Percentiles rank a stretch among this genome's conserved stretches.
Evolutionary conservation across 1,140 invertebrate genomes (phyloP).

Genomic region (Ceratitis capitata): DNA sequence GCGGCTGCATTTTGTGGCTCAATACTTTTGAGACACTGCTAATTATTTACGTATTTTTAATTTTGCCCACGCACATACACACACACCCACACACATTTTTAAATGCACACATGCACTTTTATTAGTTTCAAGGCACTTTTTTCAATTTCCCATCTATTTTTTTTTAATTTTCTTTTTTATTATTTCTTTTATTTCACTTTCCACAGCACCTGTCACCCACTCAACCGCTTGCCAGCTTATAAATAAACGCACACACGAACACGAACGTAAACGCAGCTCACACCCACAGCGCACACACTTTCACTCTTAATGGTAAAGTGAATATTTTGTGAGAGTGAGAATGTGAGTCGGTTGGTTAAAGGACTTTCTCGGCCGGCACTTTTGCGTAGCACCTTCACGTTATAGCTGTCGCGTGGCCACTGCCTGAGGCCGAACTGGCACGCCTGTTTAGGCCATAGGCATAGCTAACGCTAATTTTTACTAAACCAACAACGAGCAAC

Average conservation of each 20-base stretch:
- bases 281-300: not conserved
- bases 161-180: not conserved
- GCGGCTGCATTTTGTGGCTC: not conserved
- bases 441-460: not conserved
- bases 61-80: not conserved
- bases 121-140: not conserved
- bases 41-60: not conserved
- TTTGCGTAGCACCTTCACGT: constrained; percentile 29
- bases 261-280: not conserved
- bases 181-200: not conserved
- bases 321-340: not conserved
- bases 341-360: no score
- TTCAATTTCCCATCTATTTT: not conserved
- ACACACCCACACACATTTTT: not conserved
- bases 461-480: constrained; percentile 14
- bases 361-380: constrained; percentile 4
- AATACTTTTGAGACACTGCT: not conserved
- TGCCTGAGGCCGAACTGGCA: constrained; percentile 17
- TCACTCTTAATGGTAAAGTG: not conserved
- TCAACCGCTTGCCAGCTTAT: not conserved
- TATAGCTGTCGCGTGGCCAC: constrained; percentile 28
- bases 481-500: not conserved
- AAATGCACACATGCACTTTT: no score
- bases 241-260: not conserved
- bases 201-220: not conserved